phyloP scores from a whole-genome alignment of 2,113 vertebrate genomes.

The Butastur rufipennis region DNA sequence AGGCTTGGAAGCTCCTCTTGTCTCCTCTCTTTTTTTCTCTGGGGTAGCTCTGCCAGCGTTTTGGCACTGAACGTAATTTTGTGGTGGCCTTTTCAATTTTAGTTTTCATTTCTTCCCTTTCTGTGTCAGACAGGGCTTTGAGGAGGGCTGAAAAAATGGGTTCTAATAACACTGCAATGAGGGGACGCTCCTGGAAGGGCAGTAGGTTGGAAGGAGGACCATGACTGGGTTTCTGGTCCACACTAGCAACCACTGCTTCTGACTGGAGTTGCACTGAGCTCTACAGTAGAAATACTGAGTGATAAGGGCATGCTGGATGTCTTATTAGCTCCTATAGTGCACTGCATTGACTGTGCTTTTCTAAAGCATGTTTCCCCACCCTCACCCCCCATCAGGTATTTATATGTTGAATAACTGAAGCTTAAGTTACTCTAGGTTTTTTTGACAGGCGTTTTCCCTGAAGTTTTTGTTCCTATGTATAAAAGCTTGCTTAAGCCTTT shows the following conservation, averaged over 20 bases:
- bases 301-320: background rate
- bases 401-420: background rate
- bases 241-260: background rate
- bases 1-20: background rate
- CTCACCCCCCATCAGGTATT: background rate
- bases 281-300: background rate
- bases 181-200: accelerated
- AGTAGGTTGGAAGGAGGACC: background rate
- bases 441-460: background rate
- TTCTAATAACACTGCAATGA: background rate
- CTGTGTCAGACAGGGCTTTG: background rate
- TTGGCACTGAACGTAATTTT: background rate
- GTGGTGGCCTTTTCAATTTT: background rate
- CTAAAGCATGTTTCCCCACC: background rate
- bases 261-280: background rate
- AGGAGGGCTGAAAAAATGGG: background rate
- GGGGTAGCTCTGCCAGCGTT: background rate
- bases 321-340: background rate
- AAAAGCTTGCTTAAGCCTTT: background rate
- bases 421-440: background rate
- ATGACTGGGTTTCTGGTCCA: background rate
- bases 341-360: background rate
- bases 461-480: background rate
- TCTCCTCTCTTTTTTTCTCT: background rate
- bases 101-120: background rate